phyloP scores from a whole-genome alignment of 2,113 vertebrate genomes.

The Ondatra zibethicus region DNA sequence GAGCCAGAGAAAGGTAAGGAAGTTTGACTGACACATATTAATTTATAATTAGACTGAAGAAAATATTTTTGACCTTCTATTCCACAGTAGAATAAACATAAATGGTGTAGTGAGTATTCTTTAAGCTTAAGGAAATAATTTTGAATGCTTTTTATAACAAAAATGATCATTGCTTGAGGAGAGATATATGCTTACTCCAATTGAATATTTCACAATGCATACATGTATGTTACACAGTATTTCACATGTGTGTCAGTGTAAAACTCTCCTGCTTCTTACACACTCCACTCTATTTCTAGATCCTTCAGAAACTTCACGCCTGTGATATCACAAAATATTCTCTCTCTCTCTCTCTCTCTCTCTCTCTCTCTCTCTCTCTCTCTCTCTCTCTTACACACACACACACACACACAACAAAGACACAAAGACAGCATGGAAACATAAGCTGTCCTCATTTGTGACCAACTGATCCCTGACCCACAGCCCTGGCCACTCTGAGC shows the following conservation, averaged over 20 bases:
- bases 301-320: conserved; percentile 44
- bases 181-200: background rate
- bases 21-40: background rate
- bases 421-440: background rate
- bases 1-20: too few species aligned
- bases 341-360: too few species aligned
- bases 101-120: background rate
- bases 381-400: background rate
- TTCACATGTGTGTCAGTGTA: background rate
- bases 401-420: background rate
- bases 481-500: background rate
- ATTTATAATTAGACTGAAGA: background rate
- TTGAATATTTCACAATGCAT: background rate
- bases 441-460: background rate
- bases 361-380: too few species aligned
- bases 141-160: background rate
- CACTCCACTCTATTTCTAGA: conserved; percentile 54
- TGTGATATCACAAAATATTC: conserved; percentile 24
- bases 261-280: background rate
- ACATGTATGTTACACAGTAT: background rate
- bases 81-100: background rate
- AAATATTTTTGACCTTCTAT: background rate
- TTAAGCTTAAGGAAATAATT: background rate
- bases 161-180: background rate
- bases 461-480: background rate